phyloP scores from a whole-genome alignment of 2,888 invertebrate genomes.

The Tetheella fluctuosa region DNA sequence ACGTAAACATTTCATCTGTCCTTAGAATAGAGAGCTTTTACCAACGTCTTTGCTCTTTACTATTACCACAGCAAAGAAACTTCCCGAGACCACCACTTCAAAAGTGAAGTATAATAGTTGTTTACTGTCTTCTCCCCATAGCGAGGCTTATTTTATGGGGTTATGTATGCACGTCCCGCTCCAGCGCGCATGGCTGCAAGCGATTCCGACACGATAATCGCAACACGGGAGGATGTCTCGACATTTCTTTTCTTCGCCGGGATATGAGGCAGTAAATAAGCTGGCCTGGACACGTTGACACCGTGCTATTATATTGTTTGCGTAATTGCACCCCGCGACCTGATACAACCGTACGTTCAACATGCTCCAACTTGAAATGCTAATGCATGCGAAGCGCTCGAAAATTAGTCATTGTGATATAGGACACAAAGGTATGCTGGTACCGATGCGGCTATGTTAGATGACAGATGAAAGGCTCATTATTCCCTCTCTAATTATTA shows the following conservation, averaged over 20 bases:
- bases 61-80: slow-evolving; percentile 7
- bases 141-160: slow-evolving; percentile 48
- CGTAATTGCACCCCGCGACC: slow-evolving; percentile 68
- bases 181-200: slow-evolving; percentile 52
- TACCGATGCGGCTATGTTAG: slow-evolving; percentile 18
- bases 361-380: slow-evolving; percentile 58
- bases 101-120: slow-evolving; percentile 48
- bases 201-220: slow-evolving; percentile 69
- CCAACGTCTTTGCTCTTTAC: slow-evolving; percentile 12
- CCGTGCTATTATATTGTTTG: slow-evolving; percentile 74
- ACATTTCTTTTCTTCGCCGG: slow-evolving; percentile 63
- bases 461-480: slow-evolving; percentile 15
- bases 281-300: slow-evolving; percentile 52
- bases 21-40: not conserved
- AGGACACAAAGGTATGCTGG: slow-evolving; percentile 31
- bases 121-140: slow-evolving; percentile 52
- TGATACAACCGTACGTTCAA: slow-evolving; percentile 61
- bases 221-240: slow-evolving; percentile 52
- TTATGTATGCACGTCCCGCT: slow-evolving; percentile 32
- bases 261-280: slow-evolving; percentile 61
- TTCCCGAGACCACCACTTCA: slow-evolving; percentile 23
- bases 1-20: slow-evolving; percentile 4
- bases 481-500: slow-evolving; percentile 13
- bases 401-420: slow-evolving; percentile 61
- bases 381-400: slow-evolving; percentile 63